These are phyloP conservation scores for Harmothoe impar DNA, from an alignment of 2,888 invertebrate genomes.

Conservation along the genomic window DNA sequence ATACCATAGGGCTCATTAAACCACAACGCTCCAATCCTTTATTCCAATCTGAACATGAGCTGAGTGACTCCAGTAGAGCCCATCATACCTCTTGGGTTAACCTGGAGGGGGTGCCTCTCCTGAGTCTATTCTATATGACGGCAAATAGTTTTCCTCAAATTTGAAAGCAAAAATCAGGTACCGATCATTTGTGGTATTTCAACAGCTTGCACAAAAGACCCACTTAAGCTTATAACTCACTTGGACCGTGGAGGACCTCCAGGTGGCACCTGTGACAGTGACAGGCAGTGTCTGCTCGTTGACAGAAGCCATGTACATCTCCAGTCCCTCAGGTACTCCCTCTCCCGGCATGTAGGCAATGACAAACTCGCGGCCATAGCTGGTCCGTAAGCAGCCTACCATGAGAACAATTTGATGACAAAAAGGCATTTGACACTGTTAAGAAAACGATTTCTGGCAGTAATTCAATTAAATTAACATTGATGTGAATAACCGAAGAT, in stretches of 20 bases:
- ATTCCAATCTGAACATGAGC: no score
- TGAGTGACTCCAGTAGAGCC: no score
- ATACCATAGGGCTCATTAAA: no score
- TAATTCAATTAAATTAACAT: not conserved
- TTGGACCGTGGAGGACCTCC: not conserved
- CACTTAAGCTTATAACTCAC: not conserved
- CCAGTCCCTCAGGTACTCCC: slow-evolving; percentile 1
- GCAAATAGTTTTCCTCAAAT: no score
- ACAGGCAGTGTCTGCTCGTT: not conserved
- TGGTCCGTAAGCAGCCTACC: not conserved
- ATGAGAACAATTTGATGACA: not conserved
- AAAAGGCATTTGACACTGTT: not conserved
- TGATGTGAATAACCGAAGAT: not conserved
- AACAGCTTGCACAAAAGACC: no score
- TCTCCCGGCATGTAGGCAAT: slow-evolving; percentile 23
- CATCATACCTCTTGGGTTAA: no score
- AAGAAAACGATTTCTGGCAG: not conserved
- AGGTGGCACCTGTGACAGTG: not conserved
- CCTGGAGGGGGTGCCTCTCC: no score
- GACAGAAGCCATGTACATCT: slow-evolving; percentile 1
- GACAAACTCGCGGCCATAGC: slow-evolving; percentile 21
- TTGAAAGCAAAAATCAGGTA: no score
- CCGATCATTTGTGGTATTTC: no score
- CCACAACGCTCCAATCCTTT: no score
- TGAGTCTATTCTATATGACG: no score